A percentile compares a stretch with the other conserved stretches of the same genome.
Conservation (phyloP, 64 coral and sea anemone genomes). For the Dendrophyllia cribrosa region DNA sequence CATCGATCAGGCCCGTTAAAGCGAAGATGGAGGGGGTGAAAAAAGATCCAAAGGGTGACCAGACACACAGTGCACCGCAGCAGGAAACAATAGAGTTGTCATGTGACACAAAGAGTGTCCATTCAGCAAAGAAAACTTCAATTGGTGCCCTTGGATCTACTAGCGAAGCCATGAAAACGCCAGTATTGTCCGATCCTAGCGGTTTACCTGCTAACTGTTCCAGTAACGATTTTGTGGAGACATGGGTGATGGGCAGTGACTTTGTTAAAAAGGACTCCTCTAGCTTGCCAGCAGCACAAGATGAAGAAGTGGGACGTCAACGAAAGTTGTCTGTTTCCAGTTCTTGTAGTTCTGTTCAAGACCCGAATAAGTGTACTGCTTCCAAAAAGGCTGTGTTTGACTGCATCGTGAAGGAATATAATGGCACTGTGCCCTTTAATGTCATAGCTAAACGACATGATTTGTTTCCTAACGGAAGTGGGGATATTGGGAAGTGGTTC, state of each 20-base stretch:
- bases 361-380: background rate
- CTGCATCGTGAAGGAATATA: slow-evolving; percentile 50
- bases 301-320: background rate
- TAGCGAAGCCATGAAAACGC: too few relatives aligned
- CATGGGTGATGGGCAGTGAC: background rate
- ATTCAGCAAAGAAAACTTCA: too few relatives aligned
- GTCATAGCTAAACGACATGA: slow-evolving; percentile 46
- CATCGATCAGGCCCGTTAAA: too few relatives aligned
- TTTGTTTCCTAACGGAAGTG: slow-evolving; percentile 52
- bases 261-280: background rate
- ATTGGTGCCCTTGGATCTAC: too few relatives aligned
- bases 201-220: too few relatives aligned
- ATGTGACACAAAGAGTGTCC: too few relatives aligned
- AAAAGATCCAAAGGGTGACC: too few relatives aligned
- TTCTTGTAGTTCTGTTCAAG: background rate
- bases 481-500: slow-evolving; percentile 61
- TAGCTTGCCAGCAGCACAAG: background rate
- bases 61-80: too few relatives aligned
- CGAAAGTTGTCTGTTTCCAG: background rate
- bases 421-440: slow-evolving; percentile 46
- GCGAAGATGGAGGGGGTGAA: too few relatives aligned
- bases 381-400: slow-evolving; percentile 72
- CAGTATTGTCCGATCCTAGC: too few relatives aligned
- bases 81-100: too few relatives aligned
- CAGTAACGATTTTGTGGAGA: background rate